phyloP scores from a whole-genome alignment of 2,113 vertebrate species.

The Echinops telfairi region DNA sequence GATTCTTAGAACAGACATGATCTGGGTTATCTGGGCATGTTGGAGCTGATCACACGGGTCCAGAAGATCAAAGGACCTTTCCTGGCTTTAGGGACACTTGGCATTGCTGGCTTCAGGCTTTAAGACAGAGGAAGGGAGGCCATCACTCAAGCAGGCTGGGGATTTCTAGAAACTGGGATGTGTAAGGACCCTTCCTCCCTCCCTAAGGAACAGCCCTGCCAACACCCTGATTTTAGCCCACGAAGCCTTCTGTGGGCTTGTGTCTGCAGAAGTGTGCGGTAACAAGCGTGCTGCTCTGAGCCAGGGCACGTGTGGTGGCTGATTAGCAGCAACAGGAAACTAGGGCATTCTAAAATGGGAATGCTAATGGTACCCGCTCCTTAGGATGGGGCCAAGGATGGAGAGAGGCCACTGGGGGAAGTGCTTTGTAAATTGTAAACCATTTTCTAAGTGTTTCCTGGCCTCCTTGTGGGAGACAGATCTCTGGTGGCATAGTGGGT shows the following conservation, averaged over 20 bases:
- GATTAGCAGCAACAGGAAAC: neutral
- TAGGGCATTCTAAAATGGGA: neutral
- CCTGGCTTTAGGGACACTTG: neutral
- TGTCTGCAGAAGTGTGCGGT: neutral
- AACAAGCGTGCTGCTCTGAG: neutral
- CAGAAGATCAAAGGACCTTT: neutral
- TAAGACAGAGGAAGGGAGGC: neutral
- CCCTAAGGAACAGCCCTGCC: neutral
- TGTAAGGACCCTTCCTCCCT: neutral
- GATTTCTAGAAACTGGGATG: neutral
- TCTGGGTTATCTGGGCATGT: neutral
- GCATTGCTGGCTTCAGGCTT: neutral
- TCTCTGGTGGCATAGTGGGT: no score
- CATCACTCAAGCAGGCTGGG: neutral
- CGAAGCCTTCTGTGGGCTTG: neutral
- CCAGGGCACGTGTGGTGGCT: neutral
- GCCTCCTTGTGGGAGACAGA: neutral
- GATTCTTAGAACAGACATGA: neutral
- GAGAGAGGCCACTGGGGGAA: neutral
- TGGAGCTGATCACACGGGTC: neutral
- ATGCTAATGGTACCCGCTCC: no score
- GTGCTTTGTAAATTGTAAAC: no score
- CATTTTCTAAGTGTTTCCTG: neutral
- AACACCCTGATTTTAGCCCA: neutral
- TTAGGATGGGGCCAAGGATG: neutral